Conservation (phyloP, 2,797 vertebrate genomes). For the Oophaga sylvatica region DNA sequence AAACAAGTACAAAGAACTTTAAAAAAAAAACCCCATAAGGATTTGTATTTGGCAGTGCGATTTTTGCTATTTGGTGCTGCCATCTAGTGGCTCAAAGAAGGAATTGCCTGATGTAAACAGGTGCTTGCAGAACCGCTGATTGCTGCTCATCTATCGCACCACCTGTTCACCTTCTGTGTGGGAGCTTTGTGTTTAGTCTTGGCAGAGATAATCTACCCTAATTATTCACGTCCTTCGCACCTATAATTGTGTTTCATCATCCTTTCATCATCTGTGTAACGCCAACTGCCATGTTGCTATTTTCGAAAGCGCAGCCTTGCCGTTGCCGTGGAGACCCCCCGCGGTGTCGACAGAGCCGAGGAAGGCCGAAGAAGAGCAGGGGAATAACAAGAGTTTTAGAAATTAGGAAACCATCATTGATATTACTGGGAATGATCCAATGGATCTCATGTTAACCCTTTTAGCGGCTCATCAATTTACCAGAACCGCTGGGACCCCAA, state of each 20-base stretch:
- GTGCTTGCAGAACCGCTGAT: neutral
- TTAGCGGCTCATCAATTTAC: neutral
- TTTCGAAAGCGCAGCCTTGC: slow-evolving; percentile 65
- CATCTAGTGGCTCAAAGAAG: slow-evolving; percentile 68
- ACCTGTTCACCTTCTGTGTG: slow-evolving; percentile 80
- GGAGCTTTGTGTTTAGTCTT: slow-evolving; percentile 72
- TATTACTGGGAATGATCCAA: neutral
- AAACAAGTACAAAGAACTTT: neutral
- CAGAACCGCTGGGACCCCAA: too few species aligned
- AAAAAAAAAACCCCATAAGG: neutral
- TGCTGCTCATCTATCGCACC: slow-evolving; percentile 74
- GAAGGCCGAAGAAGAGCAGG: neutral
- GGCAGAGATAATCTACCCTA: slow-evolving; percentile 74
- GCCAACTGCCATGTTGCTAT: slow-evolving; percentile 69
- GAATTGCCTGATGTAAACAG: neutral
- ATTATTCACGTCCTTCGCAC: slow-evolving; percentile 79
- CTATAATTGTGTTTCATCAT: slow-evolving; percentile 75
- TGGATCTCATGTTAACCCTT: neutral
- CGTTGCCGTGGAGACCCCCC: slow-evolving; percentile 67
- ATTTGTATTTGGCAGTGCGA: neutral
- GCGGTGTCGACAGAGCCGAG: neutral
- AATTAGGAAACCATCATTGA: neutral
- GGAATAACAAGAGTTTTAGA: neutral
- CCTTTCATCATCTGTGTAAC: slow-evolving; percentile 71
- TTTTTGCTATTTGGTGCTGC: slow-evolving; percentile 50